Percentiles rank a stretch among this genome's conserved stretches.
Conservation (phyloP, 2,113 vertebrate species). For the Laticauda laticaudata region DNA sequence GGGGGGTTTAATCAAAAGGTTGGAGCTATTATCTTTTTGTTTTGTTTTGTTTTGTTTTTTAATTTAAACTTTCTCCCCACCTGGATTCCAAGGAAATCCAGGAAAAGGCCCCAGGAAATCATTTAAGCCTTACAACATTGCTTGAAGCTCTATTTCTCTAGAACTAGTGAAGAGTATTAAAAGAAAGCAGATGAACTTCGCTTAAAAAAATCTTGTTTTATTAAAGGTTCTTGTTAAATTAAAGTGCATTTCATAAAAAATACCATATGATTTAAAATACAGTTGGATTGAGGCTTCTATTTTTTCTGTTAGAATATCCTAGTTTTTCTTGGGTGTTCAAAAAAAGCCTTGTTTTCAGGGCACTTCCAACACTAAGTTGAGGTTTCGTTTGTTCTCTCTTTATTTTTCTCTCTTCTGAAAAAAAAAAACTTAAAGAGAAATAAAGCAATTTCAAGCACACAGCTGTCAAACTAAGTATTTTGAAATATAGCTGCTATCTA, state of each 20-base stretch:
- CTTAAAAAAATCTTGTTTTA: not conserved
- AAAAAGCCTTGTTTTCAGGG: not conserved
- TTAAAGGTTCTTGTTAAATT: slow-evolving; percentile 5
- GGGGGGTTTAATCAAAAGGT: not conserved
- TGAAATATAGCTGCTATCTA: not conserved
- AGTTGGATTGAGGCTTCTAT: slow-evolving; percentile 6
- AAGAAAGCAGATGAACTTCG: not conserved
- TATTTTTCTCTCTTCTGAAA: not conserved
- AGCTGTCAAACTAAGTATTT: slow-evolving; percentile 6
- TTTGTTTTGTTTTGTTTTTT: not conserved
- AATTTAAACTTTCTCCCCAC: not conserved
- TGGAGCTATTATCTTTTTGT: not conserved
- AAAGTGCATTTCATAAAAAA: not conserved
- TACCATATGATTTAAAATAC: not conserved
- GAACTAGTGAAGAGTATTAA: not conserved
- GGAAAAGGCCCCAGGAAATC: not conserved
- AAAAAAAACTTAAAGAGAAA: not conserved
- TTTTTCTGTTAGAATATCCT: not conserved
- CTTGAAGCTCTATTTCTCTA: not conserved
- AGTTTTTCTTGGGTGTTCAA: not conserved
- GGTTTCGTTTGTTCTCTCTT: not conserved
- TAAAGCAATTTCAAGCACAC: not conserved
- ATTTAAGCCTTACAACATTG: not conserved
- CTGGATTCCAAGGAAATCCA: not conserved
- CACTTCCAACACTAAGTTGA: not conserved